Evolutionary conservation across 2,888 invertebrate species (phyloP).

Genomic region (Neocrepidodera transversa): DNA sequence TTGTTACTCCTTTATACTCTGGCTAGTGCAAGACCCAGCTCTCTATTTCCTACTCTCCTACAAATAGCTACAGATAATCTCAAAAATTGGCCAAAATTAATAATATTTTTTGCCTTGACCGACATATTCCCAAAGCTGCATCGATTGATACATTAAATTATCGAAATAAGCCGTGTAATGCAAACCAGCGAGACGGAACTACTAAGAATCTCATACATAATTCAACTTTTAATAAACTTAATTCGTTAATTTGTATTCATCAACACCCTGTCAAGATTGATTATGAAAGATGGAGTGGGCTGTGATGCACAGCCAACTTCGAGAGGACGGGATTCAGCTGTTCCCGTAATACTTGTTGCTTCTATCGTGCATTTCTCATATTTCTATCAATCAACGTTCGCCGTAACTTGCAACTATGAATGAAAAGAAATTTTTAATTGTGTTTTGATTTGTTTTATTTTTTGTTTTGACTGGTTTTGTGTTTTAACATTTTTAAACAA

Average conservation of each 20-base stretch:
- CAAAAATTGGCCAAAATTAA: no score
- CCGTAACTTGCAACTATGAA: background rate
- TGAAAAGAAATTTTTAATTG: background rate
- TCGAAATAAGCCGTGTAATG: slow-evolving; percentile 11
- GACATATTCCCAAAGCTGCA: background rate
- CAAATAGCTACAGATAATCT: no score
- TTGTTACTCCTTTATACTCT: no score
- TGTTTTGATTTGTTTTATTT: background rate
- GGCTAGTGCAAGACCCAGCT: no score
- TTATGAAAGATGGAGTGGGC: slow-evolving; percentile 26
- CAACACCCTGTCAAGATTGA: slow-evolving; percentile 32
- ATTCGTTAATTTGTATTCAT: slow-evolving; percentile 29
- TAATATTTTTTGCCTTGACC: no score
- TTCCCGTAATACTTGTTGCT: slow-evolving; percentile 29
- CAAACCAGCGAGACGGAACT: background rate
- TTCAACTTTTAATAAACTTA: slow-evolving; percentile 30
- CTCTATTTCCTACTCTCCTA: no score
- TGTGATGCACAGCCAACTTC: background rate
- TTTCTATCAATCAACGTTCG: slow-evolving; percentile 8
- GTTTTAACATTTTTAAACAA: background rate
- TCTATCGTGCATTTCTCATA: background rate
- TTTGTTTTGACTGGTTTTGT: background rate
- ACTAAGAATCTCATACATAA: slow-evolving; percentile 23
- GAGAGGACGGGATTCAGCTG: slow-evolving; percentile 17
- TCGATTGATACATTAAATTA: slow-evolving; percentile 7